Evolutionary conservation across 2,888 invertebrate species (phyloP).

Genomic region (Lithophane ornitopus): DNA sequence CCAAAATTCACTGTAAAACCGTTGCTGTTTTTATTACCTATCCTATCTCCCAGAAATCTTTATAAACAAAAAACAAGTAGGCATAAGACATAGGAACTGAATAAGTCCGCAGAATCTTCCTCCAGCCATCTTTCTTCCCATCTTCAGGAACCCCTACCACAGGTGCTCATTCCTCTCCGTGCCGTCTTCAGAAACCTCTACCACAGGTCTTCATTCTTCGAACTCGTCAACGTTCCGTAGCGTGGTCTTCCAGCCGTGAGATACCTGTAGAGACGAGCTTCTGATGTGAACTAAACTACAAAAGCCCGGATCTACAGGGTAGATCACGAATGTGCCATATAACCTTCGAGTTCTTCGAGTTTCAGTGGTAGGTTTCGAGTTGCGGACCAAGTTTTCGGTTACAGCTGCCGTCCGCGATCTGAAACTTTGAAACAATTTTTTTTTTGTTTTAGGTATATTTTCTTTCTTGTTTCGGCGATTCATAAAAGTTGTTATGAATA

Average conservation of each 20-base stretch:
- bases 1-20: not conserved
- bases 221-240: conserved; percentile 85
- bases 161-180: conserved; percentile 31
- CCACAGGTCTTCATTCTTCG: conserved; percentile 49
- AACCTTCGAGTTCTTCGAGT: conserved; percentile 72
- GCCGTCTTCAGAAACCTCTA: conserved; percentile 33
- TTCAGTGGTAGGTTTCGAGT: conserved; percentile 58
- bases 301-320: conserved; percentile 99
- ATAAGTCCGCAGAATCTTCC: conserved; percentile 4
- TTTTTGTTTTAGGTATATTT: conserved; percentile 44
- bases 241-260: conserved; percentile 98
- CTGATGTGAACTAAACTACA: conserved; percentile 98
- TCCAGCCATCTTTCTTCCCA: not conserved
- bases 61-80: not conserved
- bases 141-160: conserved; percentile 32
- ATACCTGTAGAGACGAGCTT: conserved; percentile 99
- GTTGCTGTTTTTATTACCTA: not conserved
- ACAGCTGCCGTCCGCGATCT: conserved; percentile 51
- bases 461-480: conserved; percentile 44
- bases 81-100: not conserved
- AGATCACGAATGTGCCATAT: conserved; percentile 98
- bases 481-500: conserved; percentile 52
- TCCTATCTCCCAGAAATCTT: not conserved
- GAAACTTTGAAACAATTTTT: conserved; percentile 61
- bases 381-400: conserved; percentile 44